Percentiles rank a stretch among this genome's conserved stretches.
Conservation (phyloP, 2,888 invertebrate species). For the Eumerus sabulonum region DNA sequence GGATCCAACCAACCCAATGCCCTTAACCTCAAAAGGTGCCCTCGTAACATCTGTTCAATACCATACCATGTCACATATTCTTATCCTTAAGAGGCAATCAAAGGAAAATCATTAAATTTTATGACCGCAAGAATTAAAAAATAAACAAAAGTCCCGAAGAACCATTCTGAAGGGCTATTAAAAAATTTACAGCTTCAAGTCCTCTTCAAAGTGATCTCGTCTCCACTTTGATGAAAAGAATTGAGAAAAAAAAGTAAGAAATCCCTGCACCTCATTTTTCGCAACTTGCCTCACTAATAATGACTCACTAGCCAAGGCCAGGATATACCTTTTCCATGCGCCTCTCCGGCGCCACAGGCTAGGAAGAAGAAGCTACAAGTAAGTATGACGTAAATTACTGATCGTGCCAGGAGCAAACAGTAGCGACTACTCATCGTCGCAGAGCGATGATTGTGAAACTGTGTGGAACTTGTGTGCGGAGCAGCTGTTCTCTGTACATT, state of each 20-base stretch:
- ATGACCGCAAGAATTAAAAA: slow-evolving; percentile 18
- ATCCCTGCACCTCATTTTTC: slow-evolving; percentile 6
- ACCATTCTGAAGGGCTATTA: slow-evolving; percentile 9
- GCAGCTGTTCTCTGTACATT: slow-evolving; percentile 8
- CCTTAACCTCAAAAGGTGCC: slow-evolving; percentile 30
- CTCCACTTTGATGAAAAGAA: no score
- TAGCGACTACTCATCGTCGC: not conserved
- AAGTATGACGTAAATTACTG: no score
- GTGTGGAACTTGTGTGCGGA: slow-evolving; percentile 9
- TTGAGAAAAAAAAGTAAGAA: not conserved
- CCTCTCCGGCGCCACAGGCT: not conserved
- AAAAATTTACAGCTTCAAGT: slow-evolving; percentile 26
- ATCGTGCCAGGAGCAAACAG: no score
- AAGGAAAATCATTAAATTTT: slow-evolving; percentile 24
- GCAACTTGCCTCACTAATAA: slow-evolving; percentile 1
- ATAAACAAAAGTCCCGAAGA: not conserved
- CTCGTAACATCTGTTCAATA: slow-evolving; percentile 22
- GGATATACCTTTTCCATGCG: slow-evolving; percentile 6
- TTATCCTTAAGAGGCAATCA: no score
- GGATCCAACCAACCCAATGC: slow-evolving; percentile 12
- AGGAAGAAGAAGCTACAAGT: not conserved
- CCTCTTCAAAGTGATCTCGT: not conserved
- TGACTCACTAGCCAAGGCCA: slow-evolving; percentile 20
- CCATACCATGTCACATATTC: no score
- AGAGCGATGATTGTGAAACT: not conserved